Evolutionary conservation across 2,888 invertebrate genomes (phyloP).

Genomic region (Altica lythri): DNA sequence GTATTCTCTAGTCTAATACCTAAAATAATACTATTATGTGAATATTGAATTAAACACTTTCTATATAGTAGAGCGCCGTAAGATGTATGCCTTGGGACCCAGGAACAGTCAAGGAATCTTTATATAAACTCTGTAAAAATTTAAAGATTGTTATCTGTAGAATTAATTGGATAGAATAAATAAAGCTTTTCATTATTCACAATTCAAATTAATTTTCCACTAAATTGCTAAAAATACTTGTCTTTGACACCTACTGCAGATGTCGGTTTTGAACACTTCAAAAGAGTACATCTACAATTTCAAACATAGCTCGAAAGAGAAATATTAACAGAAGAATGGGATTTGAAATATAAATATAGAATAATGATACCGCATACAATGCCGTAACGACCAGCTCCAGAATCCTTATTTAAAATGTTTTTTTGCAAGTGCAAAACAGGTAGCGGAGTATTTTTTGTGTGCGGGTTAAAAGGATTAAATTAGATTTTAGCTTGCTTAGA

Average conservation of each 20-base stretch:
- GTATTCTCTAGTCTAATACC: slow-evolving; percentile 32
- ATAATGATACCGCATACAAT: slow-evolving; percentile 19
- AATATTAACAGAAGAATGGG: slow-evolving; percentile 27
- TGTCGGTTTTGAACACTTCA: slow-evolving; percentile 15
- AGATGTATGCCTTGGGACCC: too few species aligned
- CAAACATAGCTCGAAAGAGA: slow-evolving; percentile 25
- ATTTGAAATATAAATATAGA: slow-evolving; percentile 18
- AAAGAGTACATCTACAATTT: slow-evolving; percentile 24
- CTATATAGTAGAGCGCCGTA: too few species aligned
- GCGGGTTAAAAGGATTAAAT: slow-evolving; percentile 11
- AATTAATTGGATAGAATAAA: slow-evolving; percentile 9
- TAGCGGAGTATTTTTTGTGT: too few species aligned
- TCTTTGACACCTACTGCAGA: slow-evolving; percentile 22
- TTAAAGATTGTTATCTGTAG: neutral
- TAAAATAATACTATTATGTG: slow-evolving; percentile 28
- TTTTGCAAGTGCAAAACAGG: too few species aligned
- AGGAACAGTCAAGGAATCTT: too few species aligned
- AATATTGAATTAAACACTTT: too few species aligned
- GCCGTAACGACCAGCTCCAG: slow-evolving; percentile 26
- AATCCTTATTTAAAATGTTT: slow-evolving; percentile 28
- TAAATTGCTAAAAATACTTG: too few species aligned
- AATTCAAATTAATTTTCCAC: too few species aligned
- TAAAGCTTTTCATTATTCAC: too few species aligned
- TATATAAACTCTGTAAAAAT: too few species aligned
- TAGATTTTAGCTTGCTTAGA: neutral